Base-by-base conservation (phyloP, 2,113 vertebrate genomes). In the Zingel zingel region DNA sequence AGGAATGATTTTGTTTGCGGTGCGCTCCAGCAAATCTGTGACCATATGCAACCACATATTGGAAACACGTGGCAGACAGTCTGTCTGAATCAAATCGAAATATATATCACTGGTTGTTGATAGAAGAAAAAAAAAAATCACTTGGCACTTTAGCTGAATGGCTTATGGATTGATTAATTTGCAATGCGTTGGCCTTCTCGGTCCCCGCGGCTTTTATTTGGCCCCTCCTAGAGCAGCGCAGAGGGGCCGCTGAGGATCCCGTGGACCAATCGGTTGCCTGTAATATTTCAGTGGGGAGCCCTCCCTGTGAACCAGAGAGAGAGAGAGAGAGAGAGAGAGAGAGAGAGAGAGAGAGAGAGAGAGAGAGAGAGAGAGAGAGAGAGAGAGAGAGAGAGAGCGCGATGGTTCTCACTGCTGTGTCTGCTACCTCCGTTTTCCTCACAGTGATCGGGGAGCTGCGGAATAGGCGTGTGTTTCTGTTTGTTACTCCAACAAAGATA, bases 241-340 rank as follows among this genome's bases (percentile, higher is more conserved):
- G 61, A 74, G 71, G 82, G 74, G 74, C 88, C 82, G 79, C 78
- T 33, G 79, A 85, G 87, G 84, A 84, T 84, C 74, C 86, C 61
- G 82, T 71, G 82, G 85, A 94, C 94, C 95, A 95, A 95, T 96
- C 85, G 86, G 68, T 91, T 87, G 82, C 36, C 50, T 74, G 76
- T 85, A 86, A 86, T 82, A 88, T 89, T 90, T 89, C 89, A 92
- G 84, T 88, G 86, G 88, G 91, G 92, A 93, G 89, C 85, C 83
- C 88, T 90, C 82, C 82, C 76, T 74, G 48, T 85, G 83, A 85
- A 67, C 79, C 54, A 78, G 54, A 63, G 75, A 27, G 70, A 66
- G 72, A 50, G 73, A 50, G 73, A 50, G 73, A 61, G 74, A 45
- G 84, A 78, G 87, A 66, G 67, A 62, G 72, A 73, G 59, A 77